Percentiles rank a stretch among this genome's conserved stretches.
phyloP scores from a whole-genome alignment of 2,797 vertebrate genomes.

The Chiroxiphia lanceolata region DNA sequence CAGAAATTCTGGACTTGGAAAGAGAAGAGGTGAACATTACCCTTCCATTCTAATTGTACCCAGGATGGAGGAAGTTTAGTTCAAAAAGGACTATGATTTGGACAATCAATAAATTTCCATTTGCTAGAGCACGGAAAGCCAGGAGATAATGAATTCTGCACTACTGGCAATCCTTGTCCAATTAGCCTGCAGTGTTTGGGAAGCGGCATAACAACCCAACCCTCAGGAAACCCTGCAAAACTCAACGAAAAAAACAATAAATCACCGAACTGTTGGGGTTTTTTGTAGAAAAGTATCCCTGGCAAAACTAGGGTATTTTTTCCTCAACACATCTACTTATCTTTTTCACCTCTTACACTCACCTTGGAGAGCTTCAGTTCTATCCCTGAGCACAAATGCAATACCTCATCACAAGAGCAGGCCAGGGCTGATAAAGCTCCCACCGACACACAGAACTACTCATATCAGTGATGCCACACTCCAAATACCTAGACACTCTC shows the following conservation, averaged over 20 bases:
- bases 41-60: not conserved
- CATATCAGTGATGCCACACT: not conserved
- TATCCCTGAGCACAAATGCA: not conserved
- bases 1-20: not conserved
- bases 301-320: not conserved
- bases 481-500: not conserved
- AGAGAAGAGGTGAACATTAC: not conserved
- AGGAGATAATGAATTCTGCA: not conserved
- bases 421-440: not conserved
- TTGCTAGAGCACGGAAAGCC: not conserved
- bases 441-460: not conserved
- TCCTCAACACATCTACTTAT: not conserved
- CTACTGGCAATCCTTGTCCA: not conserved
- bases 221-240: not conserved
- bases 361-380: not conserved
- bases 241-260: not conserved
- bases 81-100: not conserved
- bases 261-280: not conserved
- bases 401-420: not conserved
- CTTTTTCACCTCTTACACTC: not conserved
- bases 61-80: not conserved
- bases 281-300: not conserved
- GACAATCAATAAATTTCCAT: not conserved
- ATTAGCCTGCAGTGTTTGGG: rapidly evolving
- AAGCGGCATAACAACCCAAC: not conserved